Conservation (phyloP, 30 jellyfish, hydroid and myxozoan genomes). For the Clytia hemisphaerica region DNA sequence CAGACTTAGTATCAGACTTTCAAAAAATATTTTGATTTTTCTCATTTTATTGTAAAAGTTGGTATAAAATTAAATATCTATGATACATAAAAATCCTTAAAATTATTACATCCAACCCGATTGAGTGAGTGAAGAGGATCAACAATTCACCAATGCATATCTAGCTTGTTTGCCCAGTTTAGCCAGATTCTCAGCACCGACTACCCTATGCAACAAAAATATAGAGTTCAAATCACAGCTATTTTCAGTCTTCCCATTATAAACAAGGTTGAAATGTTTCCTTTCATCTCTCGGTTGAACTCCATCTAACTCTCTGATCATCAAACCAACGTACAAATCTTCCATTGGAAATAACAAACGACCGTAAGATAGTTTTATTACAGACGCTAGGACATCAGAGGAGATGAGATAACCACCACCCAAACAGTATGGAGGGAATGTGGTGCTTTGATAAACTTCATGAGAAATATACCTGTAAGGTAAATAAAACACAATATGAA, state of each 20-base stretch:
- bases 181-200: too few relatives aligned
- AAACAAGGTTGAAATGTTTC: slow-evolving; percentile 39
- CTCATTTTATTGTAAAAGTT: too few relatives aligned
- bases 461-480: slow-evolving; percentile 56
- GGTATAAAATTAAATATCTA: too few relatives aligned
- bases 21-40: too few relatives aligned
- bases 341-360: slow-evolving; percentile 76
- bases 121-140: too few relatives aligned
- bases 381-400: slow-evolving; percentile 56
- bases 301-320: slow-evolving; percentile 42
- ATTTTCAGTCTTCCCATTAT: slow-evolving; percentile 35
- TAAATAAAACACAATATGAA: too few relatives aligned
- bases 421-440: slow-evolving; percentile 77
- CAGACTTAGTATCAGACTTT: too few relatives aligned
- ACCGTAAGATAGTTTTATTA: slow-evolving; percentile 41
- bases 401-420: slow-evolving; percentile 93
- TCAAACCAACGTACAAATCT: slow-evolving; percentile 70
- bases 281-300: slow-evolving; percentile 52
- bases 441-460: slow-evolving; percentile 43
- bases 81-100: too few relatives aligned
- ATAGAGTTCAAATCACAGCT: slow-evolving; percentile 44
- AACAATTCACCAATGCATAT: too few relatives aligned
- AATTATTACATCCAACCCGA: too few relatives aligned
- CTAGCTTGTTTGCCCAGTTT: too few relatives aligned
- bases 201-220: slow-evolving; percentile 65